Evolutionary conservation across 2,888 invertebrate species (phyloP).

Genomic region (Leptopilina syphax): DNA sequence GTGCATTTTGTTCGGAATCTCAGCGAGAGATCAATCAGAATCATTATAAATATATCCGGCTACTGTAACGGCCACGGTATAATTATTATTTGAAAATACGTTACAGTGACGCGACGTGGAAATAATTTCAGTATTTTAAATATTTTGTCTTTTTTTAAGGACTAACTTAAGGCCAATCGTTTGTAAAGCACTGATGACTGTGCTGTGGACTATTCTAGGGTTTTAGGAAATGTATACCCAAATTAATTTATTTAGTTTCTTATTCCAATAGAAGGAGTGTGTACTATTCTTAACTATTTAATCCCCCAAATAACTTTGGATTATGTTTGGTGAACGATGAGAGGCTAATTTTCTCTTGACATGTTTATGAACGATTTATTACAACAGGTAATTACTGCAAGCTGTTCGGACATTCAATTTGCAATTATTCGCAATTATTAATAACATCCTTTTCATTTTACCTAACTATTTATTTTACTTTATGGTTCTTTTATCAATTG

Average conservation of each 20-base stretch:
- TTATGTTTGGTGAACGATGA: conserved; percentile 19
- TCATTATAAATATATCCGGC: conserved; percentile 11
- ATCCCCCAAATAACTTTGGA: conserved; percentile 1
- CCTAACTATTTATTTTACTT: background rate
- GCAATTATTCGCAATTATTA: background rate
- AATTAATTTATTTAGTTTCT: too few species aligned
- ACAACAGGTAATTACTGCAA: background rate
- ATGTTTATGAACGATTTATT: conserved; percentile 16
- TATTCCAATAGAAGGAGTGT: background rate
- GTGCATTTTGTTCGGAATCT: conserved; percentile 28
- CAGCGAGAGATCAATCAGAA: conserved; percentile 26
- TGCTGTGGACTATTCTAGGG: too few species aligned
- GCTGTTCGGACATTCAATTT: background rate
- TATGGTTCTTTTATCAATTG: background rate
- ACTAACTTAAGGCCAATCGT: too few species aligned
- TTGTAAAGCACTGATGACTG: too few species aligned
- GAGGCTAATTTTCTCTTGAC: background rate
- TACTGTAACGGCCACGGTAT: conserved; percentile 15
- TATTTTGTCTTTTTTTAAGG: background rate
- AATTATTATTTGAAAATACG: conserved; percentile 22
- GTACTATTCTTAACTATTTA: conserved; percentile 10
- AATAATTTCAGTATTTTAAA: background rate
- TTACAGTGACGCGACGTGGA: conserved; percentile 12
- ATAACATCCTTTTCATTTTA: background rate
- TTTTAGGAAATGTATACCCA: too few species aligned